Conservation (phyloP, 2,797 vertebrate genomes). For the Craterocephalus amniculus region DNA sequence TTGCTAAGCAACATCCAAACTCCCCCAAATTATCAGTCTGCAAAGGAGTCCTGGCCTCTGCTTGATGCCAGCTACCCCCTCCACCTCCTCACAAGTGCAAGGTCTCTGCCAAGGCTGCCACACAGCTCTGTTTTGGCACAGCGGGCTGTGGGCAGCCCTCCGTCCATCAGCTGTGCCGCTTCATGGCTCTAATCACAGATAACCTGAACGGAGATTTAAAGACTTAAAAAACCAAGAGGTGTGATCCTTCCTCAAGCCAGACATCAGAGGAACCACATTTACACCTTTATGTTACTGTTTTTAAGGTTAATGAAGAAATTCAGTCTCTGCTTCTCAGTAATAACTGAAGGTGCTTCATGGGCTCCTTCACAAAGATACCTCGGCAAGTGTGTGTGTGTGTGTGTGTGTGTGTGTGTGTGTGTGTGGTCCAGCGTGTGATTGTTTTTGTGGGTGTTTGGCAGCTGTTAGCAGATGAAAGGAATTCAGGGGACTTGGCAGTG, state of each 20-base stretch:
- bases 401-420: constrained; percentile 41
- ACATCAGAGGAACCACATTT: background rate
- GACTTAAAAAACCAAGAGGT: constrained; percentile 11
- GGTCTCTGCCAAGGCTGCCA: constrained; percentile 65
- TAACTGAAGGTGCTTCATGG: background rate
- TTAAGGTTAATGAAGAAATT: background rate
- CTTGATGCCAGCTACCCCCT: constrained; percentile 63
- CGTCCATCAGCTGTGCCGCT: constrained; percentile 57
- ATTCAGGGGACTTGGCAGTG: constrained; percentile 66
- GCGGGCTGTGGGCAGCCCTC: constrained; percentile 46
- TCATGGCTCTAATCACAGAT: constrained; percentile 60
- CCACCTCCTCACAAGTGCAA: constrained; percentile 46
- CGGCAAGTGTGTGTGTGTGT: constrained; percentile 25
- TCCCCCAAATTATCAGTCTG: constrained; percentile 81
- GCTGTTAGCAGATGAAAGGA: constrained; percentile 73
- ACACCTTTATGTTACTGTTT: background rate
- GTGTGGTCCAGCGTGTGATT: constrained; percentile 57
- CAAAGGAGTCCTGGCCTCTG: constrained; percentile 67
- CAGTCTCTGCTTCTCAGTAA: background rate
- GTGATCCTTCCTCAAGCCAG: constrained; percentile 20
- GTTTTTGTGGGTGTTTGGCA: constrained; percentile 65
- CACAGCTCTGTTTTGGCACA: constrained; percentile 56
- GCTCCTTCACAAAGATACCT: background rate
- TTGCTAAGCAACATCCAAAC: constrained; percentile 86
- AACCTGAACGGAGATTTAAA: constrained; percentile 40